Evolutionary conservation across 2,113 vertebrate genomes (phyloP).

Genomic region (Malurus alboscapulatus): DNA sequence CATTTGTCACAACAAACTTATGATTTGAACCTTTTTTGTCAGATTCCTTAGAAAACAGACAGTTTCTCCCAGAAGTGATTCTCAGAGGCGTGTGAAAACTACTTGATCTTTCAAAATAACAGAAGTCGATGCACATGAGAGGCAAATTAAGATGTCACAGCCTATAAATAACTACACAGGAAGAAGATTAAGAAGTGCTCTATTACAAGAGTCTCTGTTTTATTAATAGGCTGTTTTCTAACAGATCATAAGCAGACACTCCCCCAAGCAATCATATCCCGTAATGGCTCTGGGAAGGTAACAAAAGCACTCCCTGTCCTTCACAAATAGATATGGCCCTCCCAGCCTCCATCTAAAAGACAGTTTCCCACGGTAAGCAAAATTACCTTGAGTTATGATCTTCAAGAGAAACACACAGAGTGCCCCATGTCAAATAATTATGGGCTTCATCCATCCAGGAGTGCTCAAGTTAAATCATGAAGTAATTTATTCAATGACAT

Average conservation of each 20-base stretch:
- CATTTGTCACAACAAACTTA: background rate
- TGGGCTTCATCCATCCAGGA: background rate
- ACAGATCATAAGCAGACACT: constrained; percentile 50
- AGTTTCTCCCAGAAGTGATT: background rate
- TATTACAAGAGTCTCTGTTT: constrained; percentile 39
- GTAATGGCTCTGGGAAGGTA: constrained; percentile 22
- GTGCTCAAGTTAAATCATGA: background rate
- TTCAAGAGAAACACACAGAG: background rate
- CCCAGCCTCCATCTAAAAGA: background rate
- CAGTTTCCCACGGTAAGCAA: constrained; percentile 19
- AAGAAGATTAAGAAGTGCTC: constrained; percentile 48
- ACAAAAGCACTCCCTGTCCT: constrained; percentile 43
- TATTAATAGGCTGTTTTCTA: constrained; percentile 67
- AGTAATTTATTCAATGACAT: background rate
- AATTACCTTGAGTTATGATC: background rate
- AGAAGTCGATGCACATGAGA: constrained; percentile 26
- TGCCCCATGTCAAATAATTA: background rate
- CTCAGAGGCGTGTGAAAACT: constrained; percentile 15
- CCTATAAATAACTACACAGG: constrained; percentile 60
- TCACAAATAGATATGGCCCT: background rate
- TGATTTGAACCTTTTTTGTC: background rate
- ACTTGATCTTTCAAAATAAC: constrained; percentile 55
- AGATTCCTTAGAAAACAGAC: background rate
- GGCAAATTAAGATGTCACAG: constrained; percentile 47
- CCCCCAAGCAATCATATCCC: constrained; percentile 19